These are phyloP conservation scores for Epistrophella euchroma DNA, from an alignment of 2,888 invertebrate species.

Conservation along the genomic window DNA sequence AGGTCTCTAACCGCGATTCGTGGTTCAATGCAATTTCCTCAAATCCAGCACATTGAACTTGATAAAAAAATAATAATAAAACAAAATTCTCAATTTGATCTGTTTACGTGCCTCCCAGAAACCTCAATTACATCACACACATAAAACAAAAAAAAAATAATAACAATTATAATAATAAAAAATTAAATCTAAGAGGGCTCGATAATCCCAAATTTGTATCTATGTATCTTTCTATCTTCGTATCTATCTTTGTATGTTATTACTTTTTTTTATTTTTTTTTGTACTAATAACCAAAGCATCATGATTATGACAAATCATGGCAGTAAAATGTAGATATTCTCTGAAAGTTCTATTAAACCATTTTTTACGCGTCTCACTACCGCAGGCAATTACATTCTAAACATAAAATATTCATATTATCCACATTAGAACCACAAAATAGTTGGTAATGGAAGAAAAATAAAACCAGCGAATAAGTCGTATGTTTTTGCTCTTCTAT, in stretches of 20 bases:
- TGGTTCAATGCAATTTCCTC: constrained; percentile 26
- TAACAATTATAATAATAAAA: not conserved
- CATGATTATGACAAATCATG: constrained; percentile 58
- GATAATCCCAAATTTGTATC: constrained; percentile 28
- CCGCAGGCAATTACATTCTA: constrained; percentile 37
- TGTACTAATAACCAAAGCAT: constrained; percentile 23
- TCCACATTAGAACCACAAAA: constrained; percentile 26
- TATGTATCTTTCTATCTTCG: constrained; percentile 5
- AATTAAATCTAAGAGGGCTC: constrained; percentile 29
- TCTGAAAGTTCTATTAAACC: constrained; percentile 24
- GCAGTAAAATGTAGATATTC: constrained; percentile 52
- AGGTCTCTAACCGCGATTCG: constrained; percentile 24
- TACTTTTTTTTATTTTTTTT: not conserved
- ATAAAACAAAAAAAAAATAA: not conserved
- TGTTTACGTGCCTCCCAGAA: constrained; percentile 41
- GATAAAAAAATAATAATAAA: not conserved
- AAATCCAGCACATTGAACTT: constrained; percentile 32
- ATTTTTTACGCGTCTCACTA: constrained; percentile 47
- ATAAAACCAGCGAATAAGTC: not conserved
- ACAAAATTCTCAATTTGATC: constrained; percentile 3
- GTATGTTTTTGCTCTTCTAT: not conserved
- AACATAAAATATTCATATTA: constrained; percentile 20
- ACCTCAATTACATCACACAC: constrained; percentile 64
- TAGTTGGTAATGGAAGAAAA: not conserved
- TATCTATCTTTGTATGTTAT: not conserved